Evolutionary conservation across 1,140 invertebrate species (phyloP).

Genomic region (Drosophila ohnishii): DNA sequence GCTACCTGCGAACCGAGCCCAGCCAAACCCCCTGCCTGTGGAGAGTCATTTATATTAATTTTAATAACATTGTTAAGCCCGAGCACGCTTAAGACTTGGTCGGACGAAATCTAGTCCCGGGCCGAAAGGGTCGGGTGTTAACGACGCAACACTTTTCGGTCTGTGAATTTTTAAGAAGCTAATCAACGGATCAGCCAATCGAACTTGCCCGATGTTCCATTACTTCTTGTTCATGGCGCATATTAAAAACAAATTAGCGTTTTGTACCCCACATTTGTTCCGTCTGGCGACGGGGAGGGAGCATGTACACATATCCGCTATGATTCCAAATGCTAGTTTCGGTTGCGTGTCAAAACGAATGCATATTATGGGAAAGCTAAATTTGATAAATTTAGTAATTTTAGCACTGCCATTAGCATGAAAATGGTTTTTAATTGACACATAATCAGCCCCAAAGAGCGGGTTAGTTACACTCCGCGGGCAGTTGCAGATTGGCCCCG

Average conservation of each 20-base stretch:
- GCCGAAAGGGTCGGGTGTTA: slow-evolving; percentile 54
- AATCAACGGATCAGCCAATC: slow-evolving; percentile 50
- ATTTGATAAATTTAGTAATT: slow-evolving; percentile 40
- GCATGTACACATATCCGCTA: not conserved
- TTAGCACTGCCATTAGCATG: slow-evolving; percentile 64
- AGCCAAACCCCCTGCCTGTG: slow-evolving; percentile 42
- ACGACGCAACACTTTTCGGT: slow-evolving; percentile 75
- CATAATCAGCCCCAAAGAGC: slow-evolving; percentile 60
- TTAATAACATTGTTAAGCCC: slow-evolving; percentile 79
- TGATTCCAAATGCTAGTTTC: slow-evolving; percentile 26
- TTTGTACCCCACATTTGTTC: slow-evolving; percentile 40
- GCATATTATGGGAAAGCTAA: slow-evolving; percentile 34
- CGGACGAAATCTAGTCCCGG: slow-evolving; percentile 14
- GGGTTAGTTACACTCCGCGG: slow-evolving; percentile 50
- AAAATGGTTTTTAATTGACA: slow-evolving; percentile 75
- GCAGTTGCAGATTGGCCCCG: slow-evolving; percentile 30
- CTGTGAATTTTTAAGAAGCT: slow-evolving; percentile 71
- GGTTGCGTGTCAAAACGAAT: slow-evolving; percentile 45
- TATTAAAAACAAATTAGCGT: slow-evolving; percentile 80
- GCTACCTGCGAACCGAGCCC: slow-evolving; percentile 37
- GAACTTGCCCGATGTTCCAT: slow-evolving; percentile 5
- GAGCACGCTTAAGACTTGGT: slow-evolving; percentile 30
- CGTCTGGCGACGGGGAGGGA: slow-evolving; percentile 36
- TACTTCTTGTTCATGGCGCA: slow-evolving; percentile 33
- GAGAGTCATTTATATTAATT: slow-evolving; percentile 78